Base-by-base conservation (phyloP, 2,113 vertebrate species). In the Brevimyrus niger region DNA sequence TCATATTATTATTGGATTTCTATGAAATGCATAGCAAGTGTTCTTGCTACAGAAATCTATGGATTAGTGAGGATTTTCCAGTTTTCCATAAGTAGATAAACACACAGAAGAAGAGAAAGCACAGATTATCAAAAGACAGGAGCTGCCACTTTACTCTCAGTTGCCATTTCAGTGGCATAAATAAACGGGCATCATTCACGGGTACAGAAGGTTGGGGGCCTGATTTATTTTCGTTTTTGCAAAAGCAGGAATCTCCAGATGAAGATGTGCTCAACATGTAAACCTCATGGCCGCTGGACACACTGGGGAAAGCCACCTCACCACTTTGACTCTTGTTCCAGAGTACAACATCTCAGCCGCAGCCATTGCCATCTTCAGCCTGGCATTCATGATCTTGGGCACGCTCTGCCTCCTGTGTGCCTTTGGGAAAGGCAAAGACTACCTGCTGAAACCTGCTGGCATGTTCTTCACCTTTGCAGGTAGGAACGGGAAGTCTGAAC, bases 321-420 rank as follows among this genome's bases (percentile, higher is more conserved):
- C 17, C 42, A n/a, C 8, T 10, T 58, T 17, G 15, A 73, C 76
- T 73, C 47, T 91, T 23, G 73, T 91, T 89, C 19, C 90, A 99
- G 98, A 99, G 91, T 99, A 98, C 95, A 99, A 97, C 95, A 99
- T 99, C 94, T 99, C 98, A 0, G 98, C 98, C 2, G 98, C 98
- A 0, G 98, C 98, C 94, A 98, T 99, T 46, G 94, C 97, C 94
- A 96, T 99, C 95, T 98, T 99, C 95, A 97, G 98, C 44, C 91
- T 99, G 0, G 96, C 92, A 92, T 99, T 99, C 87, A 94, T 96
- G 13, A 96, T 98, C 91, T 92, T 98, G 3, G 98, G 98, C 0
- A 96, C 96, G 2, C 88, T 97, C 91, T 98, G 96, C 21, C 88
- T 96, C 35, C 73, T 97, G 0, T 93, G 96, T 1, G 97, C 97